phyloP scores from a whole-genome alignment of 2,797 vertebrate species.

The Notoglanidium macrostoma region DNA sequence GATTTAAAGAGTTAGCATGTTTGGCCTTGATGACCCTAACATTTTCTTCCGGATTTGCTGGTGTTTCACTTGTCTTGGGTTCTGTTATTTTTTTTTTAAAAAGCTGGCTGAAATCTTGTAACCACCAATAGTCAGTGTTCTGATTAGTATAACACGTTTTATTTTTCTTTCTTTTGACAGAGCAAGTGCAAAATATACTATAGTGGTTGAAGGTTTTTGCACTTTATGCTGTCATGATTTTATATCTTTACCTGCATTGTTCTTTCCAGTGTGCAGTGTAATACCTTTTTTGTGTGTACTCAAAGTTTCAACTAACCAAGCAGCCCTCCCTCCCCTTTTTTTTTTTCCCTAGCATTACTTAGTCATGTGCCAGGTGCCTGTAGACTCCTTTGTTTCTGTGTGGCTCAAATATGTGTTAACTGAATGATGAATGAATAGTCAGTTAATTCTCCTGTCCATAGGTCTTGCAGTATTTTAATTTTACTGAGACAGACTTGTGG shows the following conservation, averaged over 20 bases:
- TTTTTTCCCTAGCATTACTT: background rate
- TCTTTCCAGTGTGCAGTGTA: background rate
- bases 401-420: constrained; percentile 11
- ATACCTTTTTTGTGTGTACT: background rate
- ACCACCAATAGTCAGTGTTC: background rate
- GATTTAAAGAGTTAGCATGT: background rate
- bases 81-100: background rate
- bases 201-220: background rate
- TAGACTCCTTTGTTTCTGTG: constrained; percentile 3
- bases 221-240: constrained; percentile 3
- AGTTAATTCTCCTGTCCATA: background rate
- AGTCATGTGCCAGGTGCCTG: background rate
- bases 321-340: too few relatives aligned
- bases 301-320: background rate
- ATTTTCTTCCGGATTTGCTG: background rate
- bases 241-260: background rate
- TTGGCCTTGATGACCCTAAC: background rate
- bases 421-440: background rate
- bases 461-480: constrained; percentile 37
- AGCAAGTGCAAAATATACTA: constrained; percentile 9
- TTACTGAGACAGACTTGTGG: constrained; percentile 14
- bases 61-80: background rate
- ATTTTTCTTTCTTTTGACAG: background rate
- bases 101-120: background rate
- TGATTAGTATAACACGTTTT: background rate